Base-by-base conservation (phyloP, 2,888 invertebrate genomes). In the Cryptocephalus moraei region DNA sequence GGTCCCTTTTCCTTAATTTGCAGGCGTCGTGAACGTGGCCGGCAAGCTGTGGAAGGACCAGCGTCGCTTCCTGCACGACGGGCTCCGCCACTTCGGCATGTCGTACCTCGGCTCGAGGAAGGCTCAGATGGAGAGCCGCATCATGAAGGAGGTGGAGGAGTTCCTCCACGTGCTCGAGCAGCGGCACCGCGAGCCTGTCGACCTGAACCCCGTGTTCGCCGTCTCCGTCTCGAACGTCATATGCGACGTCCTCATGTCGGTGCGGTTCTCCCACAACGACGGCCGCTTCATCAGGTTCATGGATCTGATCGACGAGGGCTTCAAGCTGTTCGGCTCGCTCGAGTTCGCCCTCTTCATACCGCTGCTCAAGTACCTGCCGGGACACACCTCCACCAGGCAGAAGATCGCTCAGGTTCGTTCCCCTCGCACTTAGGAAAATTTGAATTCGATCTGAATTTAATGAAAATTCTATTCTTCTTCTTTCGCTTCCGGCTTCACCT, bases 21-120 rank as follows among this genome's bases (percentile, higher is more conserved):
- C 76, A 92, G 93, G 93, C 59, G 84, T 93, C 59, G 82, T 92
- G 64, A 92, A 93, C 70, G 86, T 88, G 60, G 87, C 87, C 57
- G 92, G 92, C 51, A 81, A 82, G 56, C 74, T 92, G 60, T 93
- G 93, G 93, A 91, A 90, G 69, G 89, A 85, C 61, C 91, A 93
- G 67, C 78, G 92, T 49, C 80, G 84, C 55, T 93, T 92, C 72
- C 75, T 92, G 44, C 91, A 91, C 66, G 86, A 88, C 58, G 86
- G 88, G 58, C 76, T 92, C 1, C 78, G 91, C 13, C 81, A 83
- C 59, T 88, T 92, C 62, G 92, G 92, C 45, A 90, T 92, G 85
- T 89, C 90, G 48, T 86, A 86, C 68, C 79, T 86, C 72, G 87
- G 87, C 44, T 79, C 80, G 55, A 85, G 87, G 55, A 86, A 86